phyloP scores from a whole-genome alignment of 2,113 vertebrate genomes.

The Garra rufa region DNA sequence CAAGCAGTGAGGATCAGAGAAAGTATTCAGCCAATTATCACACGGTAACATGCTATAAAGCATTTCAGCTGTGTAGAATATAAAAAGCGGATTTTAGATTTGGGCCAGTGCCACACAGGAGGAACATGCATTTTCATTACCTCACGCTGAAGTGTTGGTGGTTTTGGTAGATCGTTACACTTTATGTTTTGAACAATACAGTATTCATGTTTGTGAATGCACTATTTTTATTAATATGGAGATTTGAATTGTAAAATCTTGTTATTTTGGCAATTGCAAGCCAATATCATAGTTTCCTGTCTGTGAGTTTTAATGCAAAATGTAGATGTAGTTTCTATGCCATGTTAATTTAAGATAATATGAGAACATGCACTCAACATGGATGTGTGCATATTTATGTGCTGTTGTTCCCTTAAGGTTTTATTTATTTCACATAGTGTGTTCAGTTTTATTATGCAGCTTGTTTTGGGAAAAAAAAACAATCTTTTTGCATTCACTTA shows the following conservation, averaged over 20 bases:
- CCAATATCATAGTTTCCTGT: conserved; percentile 7
- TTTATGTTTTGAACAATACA: not conserved
- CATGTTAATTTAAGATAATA: not conserved
- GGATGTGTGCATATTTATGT: conserved; percentile 5
- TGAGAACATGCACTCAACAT: not conserved
- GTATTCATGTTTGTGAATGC: conserved; percentile 40
- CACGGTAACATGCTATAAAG: not conserved
- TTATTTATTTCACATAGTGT: not conserved
- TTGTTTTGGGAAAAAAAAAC: conserved; percentile 1
- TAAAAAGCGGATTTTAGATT: conserved; percentile 47
- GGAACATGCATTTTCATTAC: conserved; percentile 64
- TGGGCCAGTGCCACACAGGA: conserved; percentile 52
- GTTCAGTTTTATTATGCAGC: not conserved
- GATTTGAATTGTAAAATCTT: not conserved
- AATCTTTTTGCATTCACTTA: conserved; percentile 48
- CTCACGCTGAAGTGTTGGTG: conserved; percentile 61
- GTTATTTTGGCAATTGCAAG: conserved; percentile 40
- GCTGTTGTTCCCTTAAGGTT: not conserved
- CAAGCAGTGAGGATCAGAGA: not conserved
- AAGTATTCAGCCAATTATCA: not conserved
- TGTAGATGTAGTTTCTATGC: not conserved
- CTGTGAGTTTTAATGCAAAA: not conserved
- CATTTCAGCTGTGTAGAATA: conserved; percentile 8
- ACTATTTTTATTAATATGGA: not conserved
- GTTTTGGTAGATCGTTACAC: conserved; percentile 28